Percentiles rank a stretch among this genome's conserved stretches.
These are phyloP conservation scores for Oxyruncus cristatus DNA, from an alignment of 2,113 vertebrate species.

Conservation along the genomic window DNA sequence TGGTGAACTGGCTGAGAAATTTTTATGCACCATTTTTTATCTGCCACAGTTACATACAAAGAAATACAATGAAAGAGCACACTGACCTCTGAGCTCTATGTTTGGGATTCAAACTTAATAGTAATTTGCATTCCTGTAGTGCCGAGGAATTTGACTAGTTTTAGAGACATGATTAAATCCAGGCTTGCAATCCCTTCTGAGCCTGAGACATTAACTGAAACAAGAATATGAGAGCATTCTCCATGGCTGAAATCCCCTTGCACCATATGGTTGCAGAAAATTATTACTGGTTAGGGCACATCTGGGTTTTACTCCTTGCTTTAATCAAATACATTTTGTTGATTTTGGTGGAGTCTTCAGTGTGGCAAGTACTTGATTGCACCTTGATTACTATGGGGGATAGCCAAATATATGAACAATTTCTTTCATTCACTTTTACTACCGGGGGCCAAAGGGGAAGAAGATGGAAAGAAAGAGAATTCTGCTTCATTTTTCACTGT, in stretches of 20 bases:
- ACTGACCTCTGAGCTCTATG: neutral
- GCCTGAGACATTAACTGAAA: neutral
- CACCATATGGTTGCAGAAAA: neutral
- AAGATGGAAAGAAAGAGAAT: neutral
- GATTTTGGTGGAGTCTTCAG: neutral
- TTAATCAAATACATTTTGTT: neutral
- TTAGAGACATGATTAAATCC: conserved; percentile 14
- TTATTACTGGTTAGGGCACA: neutral
- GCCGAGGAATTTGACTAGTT: neutral
- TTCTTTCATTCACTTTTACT: neutral
- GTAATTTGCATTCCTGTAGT: neutral
- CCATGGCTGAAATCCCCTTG: neutral
- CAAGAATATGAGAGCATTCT: neutral
- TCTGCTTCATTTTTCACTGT: neutral
- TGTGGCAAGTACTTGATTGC: neutral
- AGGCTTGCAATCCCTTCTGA: neutral
- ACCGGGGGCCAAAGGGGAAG: too few species aligned
- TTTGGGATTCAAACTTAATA: neutral
- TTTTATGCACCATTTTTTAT: neutral
- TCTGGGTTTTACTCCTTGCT: neutral
- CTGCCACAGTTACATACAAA: neutral
- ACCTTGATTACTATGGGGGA: neutral
- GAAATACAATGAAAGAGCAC: neutral
- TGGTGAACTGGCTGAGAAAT: neutral
- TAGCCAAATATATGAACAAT: neutral